Conservation (phyloP, 1,140 invertebrate species). For the Lucilia sericata region DNA sequence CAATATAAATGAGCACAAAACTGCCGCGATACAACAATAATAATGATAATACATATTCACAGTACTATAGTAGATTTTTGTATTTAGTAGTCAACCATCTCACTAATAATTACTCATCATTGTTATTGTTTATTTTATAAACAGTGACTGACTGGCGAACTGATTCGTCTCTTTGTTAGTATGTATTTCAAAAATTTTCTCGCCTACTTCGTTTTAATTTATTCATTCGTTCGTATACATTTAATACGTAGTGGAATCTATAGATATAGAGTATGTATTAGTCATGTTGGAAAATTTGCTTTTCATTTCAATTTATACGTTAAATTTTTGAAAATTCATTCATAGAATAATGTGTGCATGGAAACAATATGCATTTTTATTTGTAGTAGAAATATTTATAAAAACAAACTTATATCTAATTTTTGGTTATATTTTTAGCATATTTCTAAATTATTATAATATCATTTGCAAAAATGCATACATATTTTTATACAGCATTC, state of each 20-base stretch:
- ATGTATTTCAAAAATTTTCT: not conserved
- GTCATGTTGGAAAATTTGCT: not conserved
- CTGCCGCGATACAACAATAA: no score
- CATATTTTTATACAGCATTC: no score
- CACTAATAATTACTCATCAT: not conserved
- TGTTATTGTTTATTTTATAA: constrained; percentile 6
- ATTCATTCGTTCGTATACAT: not conserved
- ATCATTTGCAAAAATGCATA: no score
- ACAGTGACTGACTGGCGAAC: not conserved
- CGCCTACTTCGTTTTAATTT: not conserved
- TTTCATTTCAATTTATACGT: not conserved
- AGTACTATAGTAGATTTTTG: not conserved
- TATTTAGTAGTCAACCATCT: not conserved
- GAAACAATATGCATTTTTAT: no score
- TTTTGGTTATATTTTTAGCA: no score
- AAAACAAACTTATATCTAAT: no score
- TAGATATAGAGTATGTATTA: not conserved
- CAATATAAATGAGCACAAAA: no score
- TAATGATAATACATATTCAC: not conserved
- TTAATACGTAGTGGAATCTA: not conserved
- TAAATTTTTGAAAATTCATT: not conserved
- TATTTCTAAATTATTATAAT: no score
- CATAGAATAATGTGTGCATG: not conserved
- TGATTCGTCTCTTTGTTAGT: not conserved
- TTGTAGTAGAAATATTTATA: no score